These are phyloP conservation scores for Lindbergichthys nudifrons DNA, from an alignment of 2,797 vertebrate species.

Conservation along the genomic window DNA sequence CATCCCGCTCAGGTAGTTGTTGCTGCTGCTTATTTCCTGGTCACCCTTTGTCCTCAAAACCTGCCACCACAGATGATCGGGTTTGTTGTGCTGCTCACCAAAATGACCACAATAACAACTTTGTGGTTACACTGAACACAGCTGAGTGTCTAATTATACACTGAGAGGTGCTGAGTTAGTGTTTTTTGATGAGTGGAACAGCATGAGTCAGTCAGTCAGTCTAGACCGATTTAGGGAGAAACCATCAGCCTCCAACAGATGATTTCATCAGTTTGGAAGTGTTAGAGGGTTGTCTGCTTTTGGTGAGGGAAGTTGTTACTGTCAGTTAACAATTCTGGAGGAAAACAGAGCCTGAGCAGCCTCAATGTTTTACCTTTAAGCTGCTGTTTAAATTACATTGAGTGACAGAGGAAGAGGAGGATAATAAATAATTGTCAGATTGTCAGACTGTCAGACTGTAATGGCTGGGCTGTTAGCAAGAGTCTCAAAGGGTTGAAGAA, in stretches of 20 bases:
- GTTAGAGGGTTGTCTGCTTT: constrained; percentile 13
- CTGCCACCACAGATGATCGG: not conserved
- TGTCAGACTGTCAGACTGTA: constrained; percentile 1
- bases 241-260: constrained; percentile 1
- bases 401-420: not conserved
- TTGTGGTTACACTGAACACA: not conserved
- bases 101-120: constrained; percentile 28
- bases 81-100: constrained; percentile 10
- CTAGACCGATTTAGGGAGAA: constrained; percentile 7
- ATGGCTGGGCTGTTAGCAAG: not conserved
- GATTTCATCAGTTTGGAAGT: constrained; percentile 32
- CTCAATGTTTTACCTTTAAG: not conserved
- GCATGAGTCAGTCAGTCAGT: not conserved
- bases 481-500: not conserved
- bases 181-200: constrained; percentile 10
- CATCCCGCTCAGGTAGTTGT: not conserved
- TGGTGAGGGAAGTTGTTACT: not conserved
- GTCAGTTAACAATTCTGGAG: not conserved
- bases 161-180: constrained; percentile 10
- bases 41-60: constrained; percentile 1
- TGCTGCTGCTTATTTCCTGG: not conserved
- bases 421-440: not conserved
- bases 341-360: not conserved
- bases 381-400: constrained; percentile 15
- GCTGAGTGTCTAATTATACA: constrained; percentile 21